Conservation (phyloP, 2,113 vertebrate genomes). For the Megaceryle torquata region DNA sequence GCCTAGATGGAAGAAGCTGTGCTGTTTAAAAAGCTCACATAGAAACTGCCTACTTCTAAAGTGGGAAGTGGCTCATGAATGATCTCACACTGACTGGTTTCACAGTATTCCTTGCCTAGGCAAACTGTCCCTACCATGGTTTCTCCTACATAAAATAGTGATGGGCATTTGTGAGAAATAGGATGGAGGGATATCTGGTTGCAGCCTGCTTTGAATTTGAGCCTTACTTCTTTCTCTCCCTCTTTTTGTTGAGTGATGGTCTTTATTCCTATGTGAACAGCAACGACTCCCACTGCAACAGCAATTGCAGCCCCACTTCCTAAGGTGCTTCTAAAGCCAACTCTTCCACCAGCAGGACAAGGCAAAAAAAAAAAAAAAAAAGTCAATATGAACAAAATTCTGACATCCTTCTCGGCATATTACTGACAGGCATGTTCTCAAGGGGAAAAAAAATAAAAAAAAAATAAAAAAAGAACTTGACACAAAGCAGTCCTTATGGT, state of each 20-base stretch:
- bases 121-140: background rate
- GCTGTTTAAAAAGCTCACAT: background rate
- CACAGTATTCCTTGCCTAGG: background rate
- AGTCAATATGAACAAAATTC: background rate
- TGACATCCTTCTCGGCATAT: background rate
- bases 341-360: background rate
- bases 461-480: background rate
- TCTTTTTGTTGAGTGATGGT: background rate
- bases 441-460: background rate
- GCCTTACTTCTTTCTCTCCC: background rate
- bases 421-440: background rate
- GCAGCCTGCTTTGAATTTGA: background rate
- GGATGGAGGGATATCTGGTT: background rate
- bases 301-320: background rate
- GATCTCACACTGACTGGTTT: background rate
- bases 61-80: background rate
- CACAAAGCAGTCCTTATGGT: background rate
- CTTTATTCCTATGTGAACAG: background rate
- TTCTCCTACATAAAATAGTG: background rate
- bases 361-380: background rate
- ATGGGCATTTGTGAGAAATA: background rate
- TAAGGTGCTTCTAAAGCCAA: background rate
- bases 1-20: background rate
- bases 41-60: background rate
- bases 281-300: fast-evolving